A percentile compares a stretch with the other conserved stretches of the same genome.
Evolutionary conservation across 1,140 invertebrate species (phyloP).

Genomic region (Lepidurus arcticus): DNA sequence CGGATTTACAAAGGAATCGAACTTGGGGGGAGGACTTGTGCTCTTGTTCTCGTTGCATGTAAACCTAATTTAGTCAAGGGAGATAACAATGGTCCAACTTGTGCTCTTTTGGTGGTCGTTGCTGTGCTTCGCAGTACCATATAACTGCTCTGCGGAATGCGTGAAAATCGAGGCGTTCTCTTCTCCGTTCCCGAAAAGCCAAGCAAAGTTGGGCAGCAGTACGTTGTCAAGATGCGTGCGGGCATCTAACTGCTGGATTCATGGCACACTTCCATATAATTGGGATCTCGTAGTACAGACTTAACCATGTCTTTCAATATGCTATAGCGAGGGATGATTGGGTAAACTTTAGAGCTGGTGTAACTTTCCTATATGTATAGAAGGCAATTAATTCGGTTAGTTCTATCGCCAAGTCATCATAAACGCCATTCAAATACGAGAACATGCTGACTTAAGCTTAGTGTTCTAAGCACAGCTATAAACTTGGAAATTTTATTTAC

Average conservation of each 20-base stretch:
- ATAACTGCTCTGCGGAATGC: too few species aligned
- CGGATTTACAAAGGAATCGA: neutral
- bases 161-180: too few species aligned
- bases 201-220: neutral
- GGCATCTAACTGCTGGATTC: constrained; percentile 48
- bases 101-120: neutral
- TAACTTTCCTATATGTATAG: constrained; percentile 67
- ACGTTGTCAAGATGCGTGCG: neutral
- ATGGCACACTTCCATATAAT: constrained; percentile 92
- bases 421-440: too few species aligned
- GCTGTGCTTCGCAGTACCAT: neutral
- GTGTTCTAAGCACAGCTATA: too few species aligned
- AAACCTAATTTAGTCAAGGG: neutral
- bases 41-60: neutral
- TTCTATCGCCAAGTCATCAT: too few species aligned
- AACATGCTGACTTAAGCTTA: too few species aligned
- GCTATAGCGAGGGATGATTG: constrained; percentile 84
- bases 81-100: neutral
- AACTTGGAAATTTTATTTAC: too few species aligned
- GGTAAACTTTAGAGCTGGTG: constrained; percentile 80
- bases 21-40: neutral
- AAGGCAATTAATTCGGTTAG: constrained; percentile 23
- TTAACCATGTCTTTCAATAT: constrained; percentile 95
- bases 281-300: constrained; percentile 84
- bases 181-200: too few species aligned